A percentile compares a stretch with the other conserved stretches of the same genome.
Evolutionary conservation across 2,888 invertebrate genomes (phyloP).

Genomic region (Unio delphinus): DNA sequence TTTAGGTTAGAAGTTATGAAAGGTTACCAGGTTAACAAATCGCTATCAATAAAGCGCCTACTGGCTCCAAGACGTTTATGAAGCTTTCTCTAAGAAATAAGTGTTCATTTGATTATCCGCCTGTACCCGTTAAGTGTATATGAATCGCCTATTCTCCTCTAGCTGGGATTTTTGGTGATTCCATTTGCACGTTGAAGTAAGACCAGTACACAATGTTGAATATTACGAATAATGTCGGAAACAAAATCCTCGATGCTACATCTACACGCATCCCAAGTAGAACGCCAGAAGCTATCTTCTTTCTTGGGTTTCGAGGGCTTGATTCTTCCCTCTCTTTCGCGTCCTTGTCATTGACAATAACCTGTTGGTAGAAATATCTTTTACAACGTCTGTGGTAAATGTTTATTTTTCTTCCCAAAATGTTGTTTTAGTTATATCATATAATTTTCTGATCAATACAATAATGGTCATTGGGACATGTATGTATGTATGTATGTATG

Average conservation of each 20-base stretch:
- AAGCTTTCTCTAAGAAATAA: too few species aligned
- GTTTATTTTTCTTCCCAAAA: too few species aligned
- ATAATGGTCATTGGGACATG: too few species aligned
- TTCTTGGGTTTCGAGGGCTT: slow-evolving; percentile 19
- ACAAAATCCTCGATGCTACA: slow-evolving; percentile 56
- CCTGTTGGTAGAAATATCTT: slow-evolving; percentile 3
- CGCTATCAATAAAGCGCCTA: too few species aligned
- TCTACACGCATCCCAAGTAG: slow-evolving; percentile 60
- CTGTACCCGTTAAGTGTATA: too few species aligned
- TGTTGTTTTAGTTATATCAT: too few species aligned
- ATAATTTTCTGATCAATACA: too few species aligned
- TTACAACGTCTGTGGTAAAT: not conserved
- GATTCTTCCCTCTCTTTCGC: slow-evolving; percentile 13
- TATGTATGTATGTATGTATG: not conserved
- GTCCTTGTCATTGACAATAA: not conserved
- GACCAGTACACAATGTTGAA: slow-evolving; percentile 61
- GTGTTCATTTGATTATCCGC: too few species aligned
- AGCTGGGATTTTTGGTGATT: not conserved
- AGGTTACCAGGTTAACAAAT: too few species aligned
- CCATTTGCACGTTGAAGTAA: slow-evolving; percentile 23
- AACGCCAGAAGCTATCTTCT: slow-evolving; percentile 33
- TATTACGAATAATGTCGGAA: slow-evolving; percentile 52
- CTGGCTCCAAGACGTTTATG: too few species aligned
- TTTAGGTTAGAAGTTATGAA: too few species aligned
- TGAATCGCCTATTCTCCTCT: too few species aligned